These are phyloP conservation scores for Potamarius usumacintae DNA, from an alignment of 2,113 vertebrate species.

Conservation along the genomic window DNA sequence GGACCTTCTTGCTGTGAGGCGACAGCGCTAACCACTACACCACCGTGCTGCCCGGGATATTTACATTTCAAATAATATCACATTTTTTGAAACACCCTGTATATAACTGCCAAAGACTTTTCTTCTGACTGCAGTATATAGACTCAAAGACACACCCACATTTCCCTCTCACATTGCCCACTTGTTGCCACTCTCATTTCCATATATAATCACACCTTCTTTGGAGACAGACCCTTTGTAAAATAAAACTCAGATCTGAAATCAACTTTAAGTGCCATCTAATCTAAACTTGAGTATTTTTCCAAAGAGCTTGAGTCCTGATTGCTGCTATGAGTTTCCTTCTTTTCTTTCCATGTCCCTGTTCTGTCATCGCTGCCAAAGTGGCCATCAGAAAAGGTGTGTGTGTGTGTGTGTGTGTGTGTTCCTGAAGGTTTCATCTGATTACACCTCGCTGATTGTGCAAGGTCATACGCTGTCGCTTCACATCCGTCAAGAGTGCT, in stretches of 20 bases:
- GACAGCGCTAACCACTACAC: no score
- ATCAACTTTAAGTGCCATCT: neutral
- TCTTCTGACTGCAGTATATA: neutral
- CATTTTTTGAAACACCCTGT: no score
- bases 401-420: neutral
- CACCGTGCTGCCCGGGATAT: no score
- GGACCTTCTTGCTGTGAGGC: no score
- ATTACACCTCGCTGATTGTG: slow-evolving; percentile 41
- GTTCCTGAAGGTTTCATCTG: slow-evolving; percentile 31
- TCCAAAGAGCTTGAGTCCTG: neutral
- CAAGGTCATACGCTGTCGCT: slow-evolving; percentile 38
- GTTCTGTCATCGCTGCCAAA: slow-evolving; percentile 13
- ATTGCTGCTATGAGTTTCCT: neutral
- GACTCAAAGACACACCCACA: no score
- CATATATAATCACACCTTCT: neutral
- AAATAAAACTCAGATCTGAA: slow-evolving; percentile 6
- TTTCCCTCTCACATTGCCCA: neutral
- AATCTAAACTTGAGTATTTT: neutral
- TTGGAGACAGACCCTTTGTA: neutral
- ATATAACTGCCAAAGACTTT: neutral
- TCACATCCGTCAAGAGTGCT: slow-evolving; percentile 25
- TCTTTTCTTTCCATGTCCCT: neutral
- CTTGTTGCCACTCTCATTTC: neutral
- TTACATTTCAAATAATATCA: no score
- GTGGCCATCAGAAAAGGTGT: slow-evolving; percentile 16